phyloP scores from a whole-genome alignment of 1,140 invertebrate genomes.

The Anoplophora glabripennis region DNA sequence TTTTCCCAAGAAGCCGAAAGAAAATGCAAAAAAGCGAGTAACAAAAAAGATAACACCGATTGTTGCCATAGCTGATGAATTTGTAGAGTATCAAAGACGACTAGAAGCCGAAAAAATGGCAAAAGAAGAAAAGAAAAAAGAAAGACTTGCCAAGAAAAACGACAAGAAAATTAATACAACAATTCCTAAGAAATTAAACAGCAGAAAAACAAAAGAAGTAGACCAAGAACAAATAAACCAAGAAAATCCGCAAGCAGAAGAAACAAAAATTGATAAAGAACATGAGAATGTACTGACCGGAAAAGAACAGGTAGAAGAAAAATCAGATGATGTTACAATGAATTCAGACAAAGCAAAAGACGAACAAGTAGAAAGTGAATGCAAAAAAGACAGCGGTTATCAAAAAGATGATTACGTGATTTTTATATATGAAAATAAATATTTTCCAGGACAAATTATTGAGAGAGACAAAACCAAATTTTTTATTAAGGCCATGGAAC shows the following conservation, averaged over 20 bases:
- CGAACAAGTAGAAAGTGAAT: background rate
- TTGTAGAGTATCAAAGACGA: slow-evolving; percentile 13
- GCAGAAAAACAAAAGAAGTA: too few species aligned
- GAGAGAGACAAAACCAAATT: background rate
- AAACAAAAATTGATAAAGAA: too few species aligned
- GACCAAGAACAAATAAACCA: too few species aligned
- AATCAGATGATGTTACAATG: too few species aligned
- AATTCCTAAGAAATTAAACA: slow-evolving; percentile 9
- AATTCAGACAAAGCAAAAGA: too few species aligned
- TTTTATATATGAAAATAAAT: slow-evolving; percentile 8
- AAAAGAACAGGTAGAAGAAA: too few species aligned
- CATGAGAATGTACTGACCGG: too few species aligned
- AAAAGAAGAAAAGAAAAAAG: background rate
- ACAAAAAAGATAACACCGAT: slow-evolving; percentile 9
- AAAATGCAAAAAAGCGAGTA: slow-evolving; percentile 10
- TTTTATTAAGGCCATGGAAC: too few species aligned
- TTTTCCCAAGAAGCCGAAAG: background rate
- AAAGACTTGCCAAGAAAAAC: slow-evolving; percentile 2
- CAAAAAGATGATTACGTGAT: slow-evolving; percentile 4
- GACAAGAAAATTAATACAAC: background rate
- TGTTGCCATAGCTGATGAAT: slow-evolving; percentile 14
- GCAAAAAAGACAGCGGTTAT: background rate
- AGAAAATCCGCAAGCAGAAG: too few species aligned
- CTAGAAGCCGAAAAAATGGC: slow-evolving; percentile 12
- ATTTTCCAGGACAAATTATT: slow-evolving; percentile 8